Base-by-base conservation (phyloP, 2,113 vertebrate genomes). In the Pseudolaguvia tuberculata region DNA sequence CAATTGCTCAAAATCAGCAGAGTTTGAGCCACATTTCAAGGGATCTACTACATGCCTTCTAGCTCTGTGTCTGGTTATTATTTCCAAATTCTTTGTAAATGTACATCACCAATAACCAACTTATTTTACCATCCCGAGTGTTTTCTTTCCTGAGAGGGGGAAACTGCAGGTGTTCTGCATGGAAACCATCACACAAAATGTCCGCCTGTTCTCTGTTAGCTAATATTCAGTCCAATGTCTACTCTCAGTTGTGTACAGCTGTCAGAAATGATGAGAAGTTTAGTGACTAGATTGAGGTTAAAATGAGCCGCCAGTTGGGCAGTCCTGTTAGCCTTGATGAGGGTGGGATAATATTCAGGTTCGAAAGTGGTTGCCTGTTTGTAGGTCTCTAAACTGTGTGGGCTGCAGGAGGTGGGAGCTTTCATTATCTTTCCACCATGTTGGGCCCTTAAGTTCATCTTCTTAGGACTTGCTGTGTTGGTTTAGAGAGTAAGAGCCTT, bases 391-490 rank as follows among this genome's bases (percentile, higher is more conserved):
- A 75, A 79, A 71, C 71, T 70, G 78, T 82, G 70, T 48, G 67
- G 62, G 69, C 75, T 63, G 74, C 73, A 80, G 39, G 42, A 77
- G 83, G 85, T 57, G 74, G 81, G 83, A 83, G 81, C 76, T 82
- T 89, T 90, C 87, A 89, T 91, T 90, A 90, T 89, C 88, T 89
- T 87, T 86, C 85, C 80, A 90, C 87, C 85, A 89, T 87, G 88
- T 89, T 81, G 82, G 89, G 83, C 83, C 83, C 83, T 88, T 87
- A 89, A 87, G 87, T 89, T 86, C 81, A 70, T 88, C 86, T 89
- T 84, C 81, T 88, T 87, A 89, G 85, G 80, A 80, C 84, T 85
- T 70, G 83, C 84, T 85, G 83, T 89, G 85, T 90, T 91, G 91
- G 88, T 90, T 91, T 90, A 86, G 89, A 89, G 87, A 88, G 86